A percentile compares a stretch with the other conserved stretches of the same genome.
Evolutionary conservation across 2,888 invertebrate genomes (phyloP).

Genomic region (Oegoconia quadripuncta): DNA sequence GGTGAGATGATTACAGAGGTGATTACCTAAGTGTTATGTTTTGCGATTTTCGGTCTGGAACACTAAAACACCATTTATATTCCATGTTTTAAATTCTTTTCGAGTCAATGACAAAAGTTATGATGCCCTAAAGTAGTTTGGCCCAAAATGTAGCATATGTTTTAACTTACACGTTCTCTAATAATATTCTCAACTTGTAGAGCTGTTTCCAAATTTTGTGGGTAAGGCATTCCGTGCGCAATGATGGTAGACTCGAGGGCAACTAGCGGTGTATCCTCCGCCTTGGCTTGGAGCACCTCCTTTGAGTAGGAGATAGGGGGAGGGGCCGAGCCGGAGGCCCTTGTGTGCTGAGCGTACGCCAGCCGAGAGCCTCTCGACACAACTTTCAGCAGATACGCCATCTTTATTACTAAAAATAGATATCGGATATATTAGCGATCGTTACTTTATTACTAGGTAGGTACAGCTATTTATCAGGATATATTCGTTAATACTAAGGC

Average conservation of each 20-base stretch:
- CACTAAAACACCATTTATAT: no score
- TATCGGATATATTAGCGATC: constrained; percentile 8
- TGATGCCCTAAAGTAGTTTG: no score
- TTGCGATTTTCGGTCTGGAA: no score
- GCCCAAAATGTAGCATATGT: no score
- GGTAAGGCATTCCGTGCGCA: constrained; percentile 98
- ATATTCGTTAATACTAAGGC: no score
- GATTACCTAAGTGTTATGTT: no score
- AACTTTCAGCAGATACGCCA: constrained; percentile 50
- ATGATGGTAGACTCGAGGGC: constrained; percentile 98
- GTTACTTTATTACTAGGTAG: no score
- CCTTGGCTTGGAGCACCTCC: constrained; percentile 83
- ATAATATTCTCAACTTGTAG: constrained; percentile 88
- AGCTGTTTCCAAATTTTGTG: constrained; percentile 93
- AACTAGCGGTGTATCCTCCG: constrained; percentile 85
- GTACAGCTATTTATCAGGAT: no score
- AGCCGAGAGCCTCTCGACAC: constrained; percentile 31
- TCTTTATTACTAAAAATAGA: constrained; percentile 42
- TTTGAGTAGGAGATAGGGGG: constrained; percentile 67
- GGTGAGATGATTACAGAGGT: no score
- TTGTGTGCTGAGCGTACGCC: constrained; percentile 24
- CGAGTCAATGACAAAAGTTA: no score
- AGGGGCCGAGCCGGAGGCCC: constrained; percentile 32
- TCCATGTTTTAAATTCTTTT: no score
- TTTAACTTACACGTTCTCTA: constrained; percentile 81